Evolutionary conservation across 2,888 invertebrate genomes (phyloP), one percentile per base, ranked within the genome.

Genomic region (Harpalus rubripes): DNA sequence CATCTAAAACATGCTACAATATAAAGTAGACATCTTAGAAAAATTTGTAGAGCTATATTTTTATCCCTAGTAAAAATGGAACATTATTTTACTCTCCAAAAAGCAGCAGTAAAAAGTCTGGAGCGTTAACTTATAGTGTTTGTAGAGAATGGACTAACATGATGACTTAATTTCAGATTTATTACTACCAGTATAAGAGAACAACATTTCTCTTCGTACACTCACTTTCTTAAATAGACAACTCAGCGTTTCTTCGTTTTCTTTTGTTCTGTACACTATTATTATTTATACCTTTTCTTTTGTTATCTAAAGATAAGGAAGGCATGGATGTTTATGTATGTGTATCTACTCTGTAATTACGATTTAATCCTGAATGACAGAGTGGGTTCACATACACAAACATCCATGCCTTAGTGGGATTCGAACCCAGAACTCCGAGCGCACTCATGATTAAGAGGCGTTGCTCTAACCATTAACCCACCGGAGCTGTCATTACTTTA

Each of bases 131-230:
- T 52, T 52, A 52, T 10, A 52, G 44, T 52, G 44, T 52, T 52
- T 52, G 44, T 12, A 8, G 44, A 8, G 44, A 52, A 52, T 52
- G 44, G 44, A 52, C 44, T 12, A 5, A 52, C 44, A 52, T 52
- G 44, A 52, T 52, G 44, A 52, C 44, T 52, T 52, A 52, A 52
- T 52, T 52, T 52, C 44, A 52, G 12, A 52, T 52, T 52, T 52
- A 52, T 52, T 52, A 52, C 44, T 12, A 0, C 44, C 10, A 12
- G 10, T 52, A 52, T 32, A 32, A 1, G 32, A 32, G 32, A 4
- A 10, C 0, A 3, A 44, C 4, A 52, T 52, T 12, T 12, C 10
- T 52, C 44, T 52, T 10, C 44, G 32, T 32, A 32, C 32, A 32
- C 12, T 52, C 44, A 10, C 10, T 52, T 52, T 52, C 44, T 52